These are phyloP conservation scores for Mandrillus leucophaeus DNA, from an alignment of 2,113 vertebrate genomes.

Conservation along the genomic window DNA sequence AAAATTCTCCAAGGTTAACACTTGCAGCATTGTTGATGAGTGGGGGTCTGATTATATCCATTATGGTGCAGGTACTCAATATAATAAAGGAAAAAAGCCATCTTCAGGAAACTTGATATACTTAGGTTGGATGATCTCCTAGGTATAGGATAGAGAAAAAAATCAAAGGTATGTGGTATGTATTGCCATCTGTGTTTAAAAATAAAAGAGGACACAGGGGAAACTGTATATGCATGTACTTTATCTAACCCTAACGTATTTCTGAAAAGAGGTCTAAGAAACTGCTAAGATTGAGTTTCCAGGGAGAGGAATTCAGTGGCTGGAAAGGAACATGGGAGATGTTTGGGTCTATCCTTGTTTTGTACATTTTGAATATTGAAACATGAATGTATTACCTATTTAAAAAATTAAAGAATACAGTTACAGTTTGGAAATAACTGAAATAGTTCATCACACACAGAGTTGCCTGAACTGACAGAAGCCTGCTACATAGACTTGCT, in stretches of 20 bases:
- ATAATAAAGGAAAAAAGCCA: not conserved
- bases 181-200: not conserved
- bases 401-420: not conserved
- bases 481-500: not conserved
- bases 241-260: not conserved
- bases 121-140: not conserved
- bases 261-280: not conserved
- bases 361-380: not conserved
- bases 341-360: not conserved
- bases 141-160: not conserved
- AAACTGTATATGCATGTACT: fast-evolving
- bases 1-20: not conserved
- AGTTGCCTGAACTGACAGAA: not conserved
- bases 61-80: not conserved
- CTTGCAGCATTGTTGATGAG: not conserved
- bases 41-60: not conserved
- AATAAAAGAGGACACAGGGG: not conserved
- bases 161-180: fast-evolving
- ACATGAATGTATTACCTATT: not conserved
- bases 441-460: not conserved
- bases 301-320: not conserved
- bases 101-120: not conserved
- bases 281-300: not conserved
- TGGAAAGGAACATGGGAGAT: not conserved
- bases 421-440: not conserved